These are phyloP conservation scores for Tinea trinotella DNA, from an alignment of 2,888 invertebrate species.

Conservation along the genomic window DNA sequence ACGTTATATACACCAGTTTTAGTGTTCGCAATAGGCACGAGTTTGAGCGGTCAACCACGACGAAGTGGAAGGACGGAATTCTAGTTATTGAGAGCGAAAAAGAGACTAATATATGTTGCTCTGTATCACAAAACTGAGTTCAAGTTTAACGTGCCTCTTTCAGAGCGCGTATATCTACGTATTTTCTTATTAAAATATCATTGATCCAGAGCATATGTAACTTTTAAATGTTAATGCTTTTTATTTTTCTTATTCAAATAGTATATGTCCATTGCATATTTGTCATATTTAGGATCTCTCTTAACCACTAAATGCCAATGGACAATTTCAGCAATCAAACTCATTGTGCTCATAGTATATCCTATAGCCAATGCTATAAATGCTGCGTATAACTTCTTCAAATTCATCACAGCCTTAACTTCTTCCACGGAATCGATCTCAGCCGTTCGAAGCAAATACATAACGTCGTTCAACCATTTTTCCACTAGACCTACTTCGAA, in stretches of 20 bases:
- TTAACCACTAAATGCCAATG: constrained; percentile 78
- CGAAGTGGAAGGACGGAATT: too few species aligned
- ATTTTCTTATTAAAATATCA: too few species aligned
- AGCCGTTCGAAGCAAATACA: constrained; percentile 69
- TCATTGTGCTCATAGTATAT: constrained; percentile 72
- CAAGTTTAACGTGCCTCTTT: too few species aligned
- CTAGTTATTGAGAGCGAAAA: too few species aligned
- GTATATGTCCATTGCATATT: constrained; percentile 73
- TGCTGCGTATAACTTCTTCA: constrained; percentile 84
- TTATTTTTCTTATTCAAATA: constrained; percentile 57
- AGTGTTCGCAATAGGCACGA: too few species aligned
- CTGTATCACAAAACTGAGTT: too few species aligned
- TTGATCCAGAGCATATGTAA: too few species aligned
- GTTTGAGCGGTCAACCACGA: too few species aligned
- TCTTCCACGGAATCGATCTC: constrained; percentile 70
- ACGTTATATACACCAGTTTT: too few species aligned
- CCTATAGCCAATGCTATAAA: constrained; percentile 81
- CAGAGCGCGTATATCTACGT: too few species aligned
- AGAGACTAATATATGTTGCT: too few species aligned
- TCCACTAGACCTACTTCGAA: constrained; percentile 82
- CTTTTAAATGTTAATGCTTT: constrained; percentile 32
- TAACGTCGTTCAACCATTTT: constrained; percentile 85
- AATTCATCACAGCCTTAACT: constrained; percentile 82
- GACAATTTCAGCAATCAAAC: constrained; percentile 74
- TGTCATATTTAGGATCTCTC: constrained; percentile 80